Evolutionary conservation across 2,797 vertebrate genomes (phyloP).

Genomic region (Calcarius lapponicus): DNA sequence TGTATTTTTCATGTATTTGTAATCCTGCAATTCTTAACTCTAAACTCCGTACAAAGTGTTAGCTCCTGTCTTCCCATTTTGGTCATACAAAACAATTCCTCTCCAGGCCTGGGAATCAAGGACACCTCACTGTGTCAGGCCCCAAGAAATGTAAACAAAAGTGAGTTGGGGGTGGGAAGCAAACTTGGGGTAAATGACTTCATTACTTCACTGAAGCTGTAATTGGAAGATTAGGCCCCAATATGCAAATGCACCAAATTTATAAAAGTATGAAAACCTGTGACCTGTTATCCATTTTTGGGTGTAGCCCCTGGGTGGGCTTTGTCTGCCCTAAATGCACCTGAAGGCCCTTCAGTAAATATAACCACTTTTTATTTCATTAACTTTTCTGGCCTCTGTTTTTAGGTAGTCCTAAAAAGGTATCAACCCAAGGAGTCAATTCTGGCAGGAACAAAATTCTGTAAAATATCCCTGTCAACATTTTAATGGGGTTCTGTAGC

Average conservation of each 20-base stretch:
- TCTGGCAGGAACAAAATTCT: background rate
- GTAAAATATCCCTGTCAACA: background rate
- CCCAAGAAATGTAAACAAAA: background rate
- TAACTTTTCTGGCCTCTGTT: background rate
- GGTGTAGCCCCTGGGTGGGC: background rate
- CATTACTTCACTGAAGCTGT: background rate
- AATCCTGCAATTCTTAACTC: too few relatives aligned
- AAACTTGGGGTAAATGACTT: background rate
- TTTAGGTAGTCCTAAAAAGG: too few relatives aligned
- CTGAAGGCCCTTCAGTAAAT: background rate
- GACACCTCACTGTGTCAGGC: background rate
- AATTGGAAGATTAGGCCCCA: background rate
- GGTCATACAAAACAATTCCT: background rate
- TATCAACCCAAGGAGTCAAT: background rate
- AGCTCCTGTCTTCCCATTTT: background rate
- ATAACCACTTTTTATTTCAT: background rate
- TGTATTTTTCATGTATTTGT: background rate
- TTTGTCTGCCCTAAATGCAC: background rate
- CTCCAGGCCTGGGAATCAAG: background rate
- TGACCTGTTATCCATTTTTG: background rate
- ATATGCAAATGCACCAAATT: background rate
- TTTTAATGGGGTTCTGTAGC: background rate
- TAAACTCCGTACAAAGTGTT: fast-evolving
- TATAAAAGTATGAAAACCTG: background rate
- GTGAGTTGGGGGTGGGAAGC: background rate